Percentiles rank a stretch among this genome's conserved stretches.
Evolutionary conservation across 2,797 vertebrate genomes (phyloP).

Genomic region (Hozukius guyotensis): DNA sequence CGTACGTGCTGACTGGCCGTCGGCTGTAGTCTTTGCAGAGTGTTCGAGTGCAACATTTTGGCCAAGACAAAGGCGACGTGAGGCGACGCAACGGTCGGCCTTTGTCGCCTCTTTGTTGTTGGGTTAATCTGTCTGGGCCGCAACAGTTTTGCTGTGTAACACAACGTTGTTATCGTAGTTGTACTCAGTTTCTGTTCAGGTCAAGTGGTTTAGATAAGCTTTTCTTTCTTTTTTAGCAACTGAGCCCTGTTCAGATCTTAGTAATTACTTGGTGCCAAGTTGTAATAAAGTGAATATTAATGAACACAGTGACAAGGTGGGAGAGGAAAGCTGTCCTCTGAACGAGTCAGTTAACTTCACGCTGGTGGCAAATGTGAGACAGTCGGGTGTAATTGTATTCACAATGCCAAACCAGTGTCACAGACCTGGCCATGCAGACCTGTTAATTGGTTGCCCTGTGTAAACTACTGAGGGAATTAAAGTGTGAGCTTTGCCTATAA

Average conservation of each 20-base stretch:
- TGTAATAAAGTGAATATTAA: background rate
- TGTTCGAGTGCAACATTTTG: too few species aligned
- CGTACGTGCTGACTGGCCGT: fast-evolving
- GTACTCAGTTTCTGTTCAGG: background rate
- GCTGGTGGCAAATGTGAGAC: slow-evolving; percentile 39
- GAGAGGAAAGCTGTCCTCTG: slow-evolving; percentile 23
- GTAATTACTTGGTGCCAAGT: background rate
- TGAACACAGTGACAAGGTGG: slow-evolving; percentile 20
- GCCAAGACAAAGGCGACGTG: fast-evolving
- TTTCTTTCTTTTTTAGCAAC: background rate
- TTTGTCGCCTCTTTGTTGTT: too few species aligned
- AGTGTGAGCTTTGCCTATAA: slow-evolving; percentile 15
- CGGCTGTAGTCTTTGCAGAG: too few species aligned
- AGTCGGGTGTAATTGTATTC: slow-evolving; percentile 59
- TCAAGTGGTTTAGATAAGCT: background rate
- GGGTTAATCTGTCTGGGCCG: too few species aligned
- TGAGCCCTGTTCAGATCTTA: background rate
- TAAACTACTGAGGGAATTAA: slow-evolving; percentile 51
- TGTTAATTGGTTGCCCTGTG: slow-evolving; percentile 62
- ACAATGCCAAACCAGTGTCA: slow-evolving; percentile 37
- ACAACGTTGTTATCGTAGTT: background rate
- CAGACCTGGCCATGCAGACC: slow-evolving; percentile 18
- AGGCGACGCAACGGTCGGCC: too few species aligned
- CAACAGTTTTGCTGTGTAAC: background rate
- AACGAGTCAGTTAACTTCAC: slow-evolving; percentile 50